phyloP scores from a whole-genome alignment of 2,113 vertebrate genomes.

The Chlamydotis undulata region DNA sequence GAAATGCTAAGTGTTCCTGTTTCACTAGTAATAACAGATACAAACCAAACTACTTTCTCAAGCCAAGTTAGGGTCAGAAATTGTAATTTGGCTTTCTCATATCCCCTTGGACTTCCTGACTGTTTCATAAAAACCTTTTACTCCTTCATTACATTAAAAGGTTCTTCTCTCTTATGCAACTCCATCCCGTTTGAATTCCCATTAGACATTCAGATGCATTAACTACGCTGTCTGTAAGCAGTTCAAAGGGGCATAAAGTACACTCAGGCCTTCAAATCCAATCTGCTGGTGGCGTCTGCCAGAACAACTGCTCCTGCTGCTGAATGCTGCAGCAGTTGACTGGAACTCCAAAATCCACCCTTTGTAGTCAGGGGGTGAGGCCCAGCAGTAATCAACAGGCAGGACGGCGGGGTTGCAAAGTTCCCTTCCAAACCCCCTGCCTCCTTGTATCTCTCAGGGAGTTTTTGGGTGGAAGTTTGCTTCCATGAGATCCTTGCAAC shows the following conservation, averaged over 20 bases:
- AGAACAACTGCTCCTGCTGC: background rate
- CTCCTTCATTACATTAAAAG: background rate
- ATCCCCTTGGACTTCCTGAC: background rate
- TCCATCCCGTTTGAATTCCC: background rate
- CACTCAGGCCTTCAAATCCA: background rate
- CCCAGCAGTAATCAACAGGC: background rate
- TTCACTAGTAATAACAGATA: background rate
- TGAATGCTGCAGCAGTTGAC: background rate
- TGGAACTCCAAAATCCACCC: background rate
- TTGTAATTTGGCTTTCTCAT: background rate
- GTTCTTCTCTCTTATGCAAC: background rate
- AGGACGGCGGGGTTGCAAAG: background rate
- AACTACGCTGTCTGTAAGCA: background rate
- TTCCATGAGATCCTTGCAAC: background rate
- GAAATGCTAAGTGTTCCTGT: background rate
- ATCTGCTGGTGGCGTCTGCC: background rate
- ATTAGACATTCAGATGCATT: background rate
- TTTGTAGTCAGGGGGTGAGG: fast-evolving
- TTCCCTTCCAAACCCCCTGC: background rate
- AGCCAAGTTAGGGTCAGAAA: background rate
- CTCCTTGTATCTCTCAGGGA: background rate
- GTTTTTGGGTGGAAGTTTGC: background rate
- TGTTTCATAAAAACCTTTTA: background rate
- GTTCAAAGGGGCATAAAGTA: background rate
- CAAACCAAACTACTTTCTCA: background rate